phyloP scores from a whole-genome alignment of 1,140 invertebrate genomes.

The Panagrolaimus sp. region DNA sequence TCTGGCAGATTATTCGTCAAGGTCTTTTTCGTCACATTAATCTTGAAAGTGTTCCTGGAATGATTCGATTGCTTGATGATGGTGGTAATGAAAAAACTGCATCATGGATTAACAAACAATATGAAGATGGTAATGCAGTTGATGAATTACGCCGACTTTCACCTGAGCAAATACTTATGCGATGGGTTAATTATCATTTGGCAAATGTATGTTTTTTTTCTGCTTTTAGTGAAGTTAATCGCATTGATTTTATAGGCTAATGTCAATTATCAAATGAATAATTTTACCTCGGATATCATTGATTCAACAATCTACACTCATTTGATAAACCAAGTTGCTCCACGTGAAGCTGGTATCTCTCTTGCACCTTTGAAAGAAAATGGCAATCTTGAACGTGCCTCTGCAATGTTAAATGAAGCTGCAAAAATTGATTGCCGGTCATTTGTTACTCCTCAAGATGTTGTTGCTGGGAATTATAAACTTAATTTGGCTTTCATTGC shows the following conservation, averaged over 20 bases:
- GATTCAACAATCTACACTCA: conserved; percentile 93
- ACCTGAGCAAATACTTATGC: conserved; percentile 86
- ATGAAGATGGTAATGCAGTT: no score
- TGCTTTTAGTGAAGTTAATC: conserved; percentile 9
- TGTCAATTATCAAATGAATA: conserved; percentile 69
- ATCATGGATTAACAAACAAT: no score
- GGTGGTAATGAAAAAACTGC: conserved; percentile 83
- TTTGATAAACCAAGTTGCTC: conserved; percentile 88
- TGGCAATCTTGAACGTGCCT: conserved; percentile 70
- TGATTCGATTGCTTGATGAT: conserved; percentile 78
- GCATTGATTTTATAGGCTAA: conserved; percentile 48
- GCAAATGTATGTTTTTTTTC: conserved; percentile 66
- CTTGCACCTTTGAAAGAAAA: conserved; percentile 70
- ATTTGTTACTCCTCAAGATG: conserved; percentile 87
- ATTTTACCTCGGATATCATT: conserved; percentile 86
- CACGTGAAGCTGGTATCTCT: conserved; percentile 74
- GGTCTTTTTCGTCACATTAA: conserved; percentile 97
- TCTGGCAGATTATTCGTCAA: conserved; percentile 96
- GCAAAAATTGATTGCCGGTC: conserved; percentile 87
- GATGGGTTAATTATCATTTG: conserved; percentile 98
- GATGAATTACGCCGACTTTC: conserved; percentile 93
- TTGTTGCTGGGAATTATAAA: conserved; percentile 92
- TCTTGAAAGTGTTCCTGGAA: conserved; percentile 86
- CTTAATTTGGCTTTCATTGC: conserved; percentile 97
- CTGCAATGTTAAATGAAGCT: conserved; percentile 90